phyloP scores from a whole-genome alignment of 2,113 vertebrate genomes.

The Albula glossodonta region DNA sequence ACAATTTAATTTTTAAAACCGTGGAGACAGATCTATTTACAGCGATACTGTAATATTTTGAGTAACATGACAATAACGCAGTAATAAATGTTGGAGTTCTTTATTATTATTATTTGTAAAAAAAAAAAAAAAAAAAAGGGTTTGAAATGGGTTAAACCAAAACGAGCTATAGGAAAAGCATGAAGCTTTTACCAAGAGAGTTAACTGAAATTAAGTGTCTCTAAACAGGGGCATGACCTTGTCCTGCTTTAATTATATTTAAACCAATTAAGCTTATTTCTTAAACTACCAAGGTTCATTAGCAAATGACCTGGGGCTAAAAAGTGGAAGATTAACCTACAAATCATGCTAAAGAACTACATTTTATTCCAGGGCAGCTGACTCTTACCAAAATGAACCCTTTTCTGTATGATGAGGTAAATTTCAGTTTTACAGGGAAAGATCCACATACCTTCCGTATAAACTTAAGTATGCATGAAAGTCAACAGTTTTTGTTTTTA shows the following conservation, averaged over 20 bases:
- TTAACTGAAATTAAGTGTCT: not conserved
- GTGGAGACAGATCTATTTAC: too few relatives aligned
- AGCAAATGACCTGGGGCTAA: not conserved
- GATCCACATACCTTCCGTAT: too few relatives aligned
- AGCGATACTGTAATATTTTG: not conserved
- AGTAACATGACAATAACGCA: not conserved
- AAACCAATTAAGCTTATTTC: not conserved
- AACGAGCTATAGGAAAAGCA: not conserved
- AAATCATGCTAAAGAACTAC: not conserved
- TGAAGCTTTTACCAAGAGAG: not conserved
- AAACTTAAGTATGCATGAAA: too few relatives aligned
- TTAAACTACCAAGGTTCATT: not conserved
- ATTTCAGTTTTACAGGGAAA: too few relatives aligned
- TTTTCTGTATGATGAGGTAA: too few relatives aligned
- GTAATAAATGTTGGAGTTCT: not conserved
- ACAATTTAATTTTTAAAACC: not conserved
- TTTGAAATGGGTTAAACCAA: not conserved
- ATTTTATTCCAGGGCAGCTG: not conserved
- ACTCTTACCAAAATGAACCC: not conserved
- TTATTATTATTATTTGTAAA: too few relatives aligned
- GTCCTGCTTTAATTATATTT: slow-evolving; percentile 8
- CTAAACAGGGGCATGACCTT: not conserved
- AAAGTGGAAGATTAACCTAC: not conserved
- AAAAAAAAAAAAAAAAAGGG: too few relatives aligned
- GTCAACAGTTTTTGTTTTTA: too few relatives aligned